Evolutionary conservation across 2,113 vertebrate genomes (phyloP).

Genomic region (Lepus europaeus): DNA sequence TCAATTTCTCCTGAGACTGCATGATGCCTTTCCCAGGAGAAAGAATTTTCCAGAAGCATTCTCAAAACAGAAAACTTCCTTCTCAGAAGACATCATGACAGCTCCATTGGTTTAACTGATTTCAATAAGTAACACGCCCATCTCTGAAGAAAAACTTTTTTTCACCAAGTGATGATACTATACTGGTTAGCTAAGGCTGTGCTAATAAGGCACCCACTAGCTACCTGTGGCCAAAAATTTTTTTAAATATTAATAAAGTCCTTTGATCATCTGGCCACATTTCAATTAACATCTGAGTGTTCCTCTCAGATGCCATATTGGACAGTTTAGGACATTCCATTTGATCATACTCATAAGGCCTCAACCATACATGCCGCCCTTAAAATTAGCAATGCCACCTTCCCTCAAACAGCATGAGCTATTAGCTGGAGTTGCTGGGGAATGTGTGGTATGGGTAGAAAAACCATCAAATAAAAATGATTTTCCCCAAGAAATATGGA

Average conservation of each 20-base stretch:
- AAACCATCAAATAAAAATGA: not conserved
- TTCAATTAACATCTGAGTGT: not conserved
- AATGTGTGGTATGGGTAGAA: not conserved
- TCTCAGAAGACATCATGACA: not conserved
- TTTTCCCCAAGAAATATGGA: not conserved
- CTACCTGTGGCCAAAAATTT: not conserved
- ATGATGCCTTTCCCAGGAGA: not conserved
- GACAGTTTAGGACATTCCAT: not conserved
- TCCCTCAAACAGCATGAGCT: not conserved
- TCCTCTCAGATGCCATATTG: not conserved
- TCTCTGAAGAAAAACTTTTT: not conserved
- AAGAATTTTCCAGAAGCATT: not conserved
- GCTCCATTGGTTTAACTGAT: not conserved
- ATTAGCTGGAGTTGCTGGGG: not conserved
- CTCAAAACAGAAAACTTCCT: not conserved
- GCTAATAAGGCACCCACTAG: not conserved
- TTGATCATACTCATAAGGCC: not conserved
- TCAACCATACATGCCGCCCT: not conserved
- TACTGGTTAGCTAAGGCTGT: not conserved
- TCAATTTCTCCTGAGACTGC: not conserved
- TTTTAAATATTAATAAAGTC: not conserved
- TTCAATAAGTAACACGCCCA: not conserved
- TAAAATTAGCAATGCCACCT: not conserved
- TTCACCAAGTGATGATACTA: not conserved
- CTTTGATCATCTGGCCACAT: not conserved